Evolutionary conservation across 2,113 vertebrate genomes (phyloP), one percentile per base, ranked within the genome.

Genomic region (Hyperoodon ampullatus): DNA sequence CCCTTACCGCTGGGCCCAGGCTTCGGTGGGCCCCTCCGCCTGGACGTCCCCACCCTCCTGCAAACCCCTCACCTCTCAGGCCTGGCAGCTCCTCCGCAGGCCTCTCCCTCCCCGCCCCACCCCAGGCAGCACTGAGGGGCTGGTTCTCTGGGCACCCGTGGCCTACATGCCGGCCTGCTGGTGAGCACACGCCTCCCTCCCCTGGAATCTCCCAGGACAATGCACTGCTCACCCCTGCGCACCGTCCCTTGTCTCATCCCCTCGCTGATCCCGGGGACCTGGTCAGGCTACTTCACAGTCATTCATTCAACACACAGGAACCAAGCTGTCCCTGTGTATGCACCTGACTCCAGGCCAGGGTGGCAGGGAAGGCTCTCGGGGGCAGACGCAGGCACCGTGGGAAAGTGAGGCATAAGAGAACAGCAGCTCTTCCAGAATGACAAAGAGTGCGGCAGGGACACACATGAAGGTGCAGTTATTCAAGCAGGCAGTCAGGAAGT

Each of bases 311-410:
- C 63, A 44, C 53, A 6, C 2, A 33, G 74, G 91, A 24, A 30
- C 68, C 7, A 8, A 35, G 28, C 5, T 0, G 10, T 18, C 19
- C 0, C 15, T 0, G 3, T 0, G 30, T 19, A 42, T 47, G 72
- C 72, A 28, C 16, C 35, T 15, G 30, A 21, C 42, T 26, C 26
- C n/a, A 2, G 0, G 0, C 42, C 12, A 18, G 63, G 65, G 15
- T 7, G 18, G 19, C 0, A 0, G 30, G 21, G 44, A 30, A 24
- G 24, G 47, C 10, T 33, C 16, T 11, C 42, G 6, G 60, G 19
- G 42, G 35, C 15, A 61, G 88, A 44, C 1, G 1, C 0, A 0
- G 72, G 12, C 6, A 1, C 10, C 16, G 2, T 3, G 0, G 53
- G 28, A 8, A 53, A 39, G 9, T 1, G 44, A 88, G 90, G 71